Percentiles rank a stretch among this genome's conserved stretches.
Conservation (phyloP, 2,113 vertebrate species). For the Sorex fumeus region DNA sequence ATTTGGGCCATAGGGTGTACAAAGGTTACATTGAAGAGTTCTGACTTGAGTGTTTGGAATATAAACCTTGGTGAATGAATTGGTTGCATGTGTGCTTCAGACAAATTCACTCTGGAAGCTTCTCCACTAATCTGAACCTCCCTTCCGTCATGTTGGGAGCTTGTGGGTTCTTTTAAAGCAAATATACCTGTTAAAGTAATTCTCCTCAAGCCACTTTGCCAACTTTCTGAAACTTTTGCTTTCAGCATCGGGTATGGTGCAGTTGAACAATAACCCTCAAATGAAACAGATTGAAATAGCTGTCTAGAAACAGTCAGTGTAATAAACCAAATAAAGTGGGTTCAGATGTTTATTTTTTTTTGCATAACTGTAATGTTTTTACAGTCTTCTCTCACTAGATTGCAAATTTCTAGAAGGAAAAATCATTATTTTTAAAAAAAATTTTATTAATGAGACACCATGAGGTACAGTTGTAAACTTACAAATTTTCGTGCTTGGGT, state of each 20-base stretch:
- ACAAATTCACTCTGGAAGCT: not conserved
- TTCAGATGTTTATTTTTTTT: not conserved
- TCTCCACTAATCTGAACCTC: not conserved
- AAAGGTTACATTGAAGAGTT: not conserved
- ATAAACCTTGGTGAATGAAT: not conserved
- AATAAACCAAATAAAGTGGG: not conserved
- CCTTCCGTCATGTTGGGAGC: fast-evolving
- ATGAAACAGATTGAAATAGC: not conserved
- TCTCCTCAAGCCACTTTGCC: not conserved
- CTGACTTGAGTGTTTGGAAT: not conserved
- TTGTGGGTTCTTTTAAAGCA: not conserved
- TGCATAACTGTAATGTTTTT: not conserved
- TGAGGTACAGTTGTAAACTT: too few relatives aligned
- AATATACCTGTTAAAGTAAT: not conserved
- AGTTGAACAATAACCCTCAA: not conserved
- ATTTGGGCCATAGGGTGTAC: not conserved
- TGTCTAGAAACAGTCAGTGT: not conserved
- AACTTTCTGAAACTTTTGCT: not conserved
- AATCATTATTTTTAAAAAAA: not conserved
- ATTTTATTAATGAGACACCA: too few relatives aligned
- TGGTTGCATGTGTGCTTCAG: fast-evolving
- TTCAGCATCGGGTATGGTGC: not conserved
- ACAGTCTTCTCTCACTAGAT: not conserved
- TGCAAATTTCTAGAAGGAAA: not conserved
- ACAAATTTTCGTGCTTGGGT: too few relatives aligned